A percentile compares a stretch with the other conserved stretches of the same genome.
Evolutionary conservation across 2,113 vertebrate genomes (phyloP).

Genomic region (Engystomops pustulosus): DNA sequence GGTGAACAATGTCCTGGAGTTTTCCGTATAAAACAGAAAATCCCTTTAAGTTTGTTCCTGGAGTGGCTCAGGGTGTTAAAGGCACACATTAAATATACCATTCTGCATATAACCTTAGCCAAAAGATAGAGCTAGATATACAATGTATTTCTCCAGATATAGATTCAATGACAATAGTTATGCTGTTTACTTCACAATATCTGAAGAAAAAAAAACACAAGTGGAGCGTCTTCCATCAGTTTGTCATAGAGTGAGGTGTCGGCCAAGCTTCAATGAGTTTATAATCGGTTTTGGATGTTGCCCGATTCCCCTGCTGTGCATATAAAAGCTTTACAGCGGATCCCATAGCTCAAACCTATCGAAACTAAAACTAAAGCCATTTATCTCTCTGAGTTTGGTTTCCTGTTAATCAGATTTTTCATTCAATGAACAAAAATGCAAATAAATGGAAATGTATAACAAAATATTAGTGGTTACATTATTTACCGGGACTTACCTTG

Average conservation of each 20-base stretch:
- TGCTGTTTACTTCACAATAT: background rate
- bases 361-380: constrained; percentile 21
- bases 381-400: constrained; percentile 31
- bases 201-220: constrained; percentile 16
- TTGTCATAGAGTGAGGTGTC: constrained; percentile 32
- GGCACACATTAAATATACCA: too few relatives aligned
- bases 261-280: constrained; percentile 50
- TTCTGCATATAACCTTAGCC: too few relatives aligned
- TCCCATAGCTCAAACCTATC: constrained; percentile 40
- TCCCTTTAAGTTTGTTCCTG: too few relatives aligned
- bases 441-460: background rate
- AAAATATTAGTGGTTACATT: background rate
- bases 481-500: background rate
- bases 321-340: constrained; percentile 15
- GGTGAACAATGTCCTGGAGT: too few relatives aligned
- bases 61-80: too few relatives aligned
- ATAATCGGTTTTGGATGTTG: constrained; percentile 47
- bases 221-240: constrained; percentile 12
- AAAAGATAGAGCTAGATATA: too few relatives aligned
- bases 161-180: background rate
- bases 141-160: background rate
- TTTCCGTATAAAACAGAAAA: too few relatives aligned
- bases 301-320: constrained; percentile 42
- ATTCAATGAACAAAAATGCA: background rate
- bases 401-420: constrained; percentile 30